Conservation (phyloP, 2,888 invertebrate genomes). For the Drosophila setosimentum region DNA sequence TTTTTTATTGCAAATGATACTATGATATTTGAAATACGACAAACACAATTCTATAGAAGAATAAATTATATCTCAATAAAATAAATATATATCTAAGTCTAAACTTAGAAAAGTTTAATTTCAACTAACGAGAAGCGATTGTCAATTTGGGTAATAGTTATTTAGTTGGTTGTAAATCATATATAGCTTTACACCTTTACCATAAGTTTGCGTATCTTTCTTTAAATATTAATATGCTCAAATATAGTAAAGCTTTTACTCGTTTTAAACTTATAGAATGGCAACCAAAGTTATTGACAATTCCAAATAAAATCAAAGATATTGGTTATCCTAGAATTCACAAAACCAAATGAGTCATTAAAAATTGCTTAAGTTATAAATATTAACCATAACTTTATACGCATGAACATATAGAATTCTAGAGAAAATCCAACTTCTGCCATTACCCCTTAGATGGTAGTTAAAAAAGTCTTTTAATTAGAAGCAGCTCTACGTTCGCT, state of each 20-base stretch:
- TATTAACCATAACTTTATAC: not conserved
- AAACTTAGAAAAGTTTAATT: no score
- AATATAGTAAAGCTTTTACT: not conserved
- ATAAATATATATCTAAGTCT: not conserved
- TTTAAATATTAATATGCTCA: not conserved
- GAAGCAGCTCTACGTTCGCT: slow-evolving; percentile 22
- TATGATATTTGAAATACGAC: not conserved
- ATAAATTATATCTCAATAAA: not conserved
- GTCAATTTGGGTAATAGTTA: no score
- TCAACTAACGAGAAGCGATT: no score
- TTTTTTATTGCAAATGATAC: not conserved
- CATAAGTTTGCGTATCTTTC: no score
- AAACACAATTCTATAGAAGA: not conserved
- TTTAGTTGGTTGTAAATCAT: not conserved
- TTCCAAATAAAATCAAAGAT: not conserved
- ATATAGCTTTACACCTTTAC: not conserved
- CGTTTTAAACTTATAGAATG: not conserved
- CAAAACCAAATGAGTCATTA: not conserved
- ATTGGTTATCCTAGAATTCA: not conserved
- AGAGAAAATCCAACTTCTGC: not conserved
- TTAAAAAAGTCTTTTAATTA: slow-evolving; percentile 68
- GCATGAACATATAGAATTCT: not conserved
- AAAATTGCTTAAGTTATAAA: not conserved
- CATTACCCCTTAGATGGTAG: slow-evolving; percentile 14
- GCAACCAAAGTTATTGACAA: not conserved